Base-by-base conservation (phyloP, 1,140 invertebrate genomes). In the Cotesia chilonis region DNA sequence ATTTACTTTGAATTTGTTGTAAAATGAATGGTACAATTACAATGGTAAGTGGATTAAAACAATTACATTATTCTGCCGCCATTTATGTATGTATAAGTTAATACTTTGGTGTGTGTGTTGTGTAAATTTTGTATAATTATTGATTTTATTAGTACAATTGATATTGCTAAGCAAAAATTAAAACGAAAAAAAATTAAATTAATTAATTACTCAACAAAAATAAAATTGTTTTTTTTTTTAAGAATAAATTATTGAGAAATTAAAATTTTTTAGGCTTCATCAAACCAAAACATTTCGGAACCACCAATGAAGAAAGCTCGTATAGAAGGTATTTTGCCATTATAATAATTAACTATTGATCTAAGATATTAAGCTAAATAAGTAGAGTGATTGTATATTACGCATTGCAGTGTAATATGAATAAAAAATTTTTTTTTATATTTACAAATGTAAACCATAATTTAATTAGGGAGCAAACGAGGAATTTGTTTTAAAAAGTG, bases 271-370 rank as follows among this genome's bases (percentile, higher is more conserved):
- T 64, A 84, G 82, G 70, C 76, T 74, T 76, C 80, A 59, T 57
- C 79, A 17, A 70, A 73, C 7, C 76, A 78, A 67, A 83, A 81
- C 69, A 85, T 72, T 60, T 67, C 74, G 55, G 85, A 87, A 59
- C 81, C 81, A 60, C 79, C 78, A 9, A 75, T 47, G 54, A 87
- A 87, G 76, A 86, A 84, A 73, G 66, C 69, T n/a, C 79, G 82
- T 80, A 66, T 80, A 47, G 85, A 87, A 87, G 85, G 85, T 87
- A 87, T 75, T 79, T 87, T 85, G 81, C 84, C 81, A 80, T 6
- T 7, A 47, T 47, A 47, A 80, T 68, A 20, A 74, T 76, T 52
- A 17, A 52, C 14, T 9, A 61, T 66, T 79, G 64, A 57, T 36
- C 54, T 65, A 55, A 66, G 14, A 3, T 60, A 60, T n/a, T 57